A percentile compares a stretch with the other conserved stretches of the same genome.
Conservation (phyloP, 2,113 vertebrate species). For the Heterochromis multidens region DNA sequence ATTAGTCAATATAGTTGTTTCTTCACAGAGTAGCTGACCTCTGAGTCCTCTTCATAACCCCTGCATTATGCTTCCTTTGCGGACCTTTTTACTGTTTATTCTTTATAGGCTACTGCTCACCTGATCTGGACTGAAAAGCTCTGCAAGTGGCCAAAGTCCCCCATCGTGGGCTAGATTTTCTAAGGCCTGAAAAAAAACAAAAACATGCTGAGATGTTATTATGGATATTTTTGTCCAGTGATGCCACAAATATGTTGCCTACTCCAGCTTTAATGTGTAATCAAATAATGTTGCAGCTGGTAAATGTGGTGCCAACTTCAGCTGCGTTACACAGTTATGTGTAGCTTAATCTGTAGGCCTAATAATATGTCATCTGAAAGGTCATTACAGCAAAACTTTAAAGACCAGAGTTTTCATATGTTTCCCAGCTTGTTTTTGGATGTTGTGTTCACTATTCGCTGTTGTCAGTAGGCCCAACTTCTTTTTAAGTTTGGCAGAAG, state of each 20-base stretch:
- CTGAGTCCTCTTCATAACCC: no score
- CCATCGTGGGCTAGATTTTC: not conserved
- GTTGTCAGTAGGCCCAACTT: accelerated
- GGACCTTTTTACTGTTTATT: not conserved
- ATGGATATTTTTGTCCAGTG: not conserved
- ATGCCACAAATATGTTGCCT: not conserved
- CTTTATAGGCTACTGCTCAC: not conserved
- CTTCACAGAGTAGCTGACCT: no score
- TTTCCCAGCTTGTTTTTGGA: not conserved
- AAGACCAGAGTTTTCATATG: not conserved
- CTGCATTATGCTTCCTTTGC: not conserved
- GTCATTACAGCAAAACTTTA: not conserved
- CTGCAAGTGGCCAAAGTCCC: not conserved
- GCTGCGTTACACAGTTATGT: not conserved
- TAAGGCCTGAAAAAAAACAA: not conserved
- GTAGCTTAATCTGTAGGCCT: not conserved
- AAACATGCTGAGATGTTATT: not conserved
- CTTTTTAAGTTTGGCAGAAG: not conserved
- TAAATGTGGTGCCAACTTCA: not conserved
- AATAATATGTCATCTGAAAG: not conserved
- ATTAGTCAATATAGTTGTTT: no score
- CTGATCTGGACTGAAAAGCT: not conserved
- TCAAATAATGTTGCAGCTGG: not conserved
- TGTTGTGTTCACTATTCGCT: not conserved
- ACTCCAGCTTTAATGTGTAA: not conserved